These are phyloP conservation scores for Gymnogyps californianus DNA, from an alignment of 2,113 vertebrate species.

Conservation along the genomic window DNA sequence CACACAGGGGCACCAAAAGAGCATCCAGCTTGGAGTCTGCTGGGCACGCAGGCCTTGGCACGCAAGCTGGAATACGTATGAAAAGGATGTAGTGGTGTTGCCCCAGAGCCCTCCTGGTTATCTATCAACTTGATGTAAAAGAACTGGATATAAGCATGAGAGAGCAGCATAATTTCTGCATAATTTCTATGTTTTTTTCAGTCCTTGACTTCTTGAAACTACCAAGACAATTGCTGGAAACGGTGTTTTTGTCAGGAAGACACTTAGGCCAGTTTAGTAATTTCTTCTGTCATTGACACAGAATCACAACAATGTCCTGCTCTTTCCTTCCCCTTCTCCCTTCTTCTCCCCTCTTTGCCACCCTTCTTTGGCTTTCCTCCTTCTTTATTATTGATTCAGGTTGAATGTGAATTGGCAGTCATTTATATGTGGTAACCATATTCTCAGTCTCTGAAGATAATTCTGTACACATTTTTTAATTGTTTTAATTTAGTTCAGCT, in stretches of 20 bases:
- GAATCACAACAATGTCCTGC: not conserved
- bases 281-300: not conserved
- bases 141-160: not conserved
- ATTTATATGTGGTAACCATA: not conserved
- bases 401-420: not conserved
- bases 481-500: conserved; percentile 17
- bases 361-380: not conserved
- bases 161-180: not conserved
- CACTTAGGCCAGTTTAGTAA: not conserved
- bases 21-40: not conserved
- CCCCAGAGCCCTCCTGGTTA: not conserved
- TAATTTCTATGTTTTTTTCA: not conserved
- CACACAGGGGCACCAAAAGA: not conserved
- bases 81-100: not conserved
- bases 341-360: not conserved
- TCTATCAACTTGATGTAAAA: not conserved
- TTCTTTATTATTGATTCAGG: not conserved
- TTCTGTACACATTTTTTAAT: not conserved
- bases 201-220: not conserved
- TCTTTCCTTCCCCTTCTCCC: not conserved
- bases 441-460: not conserved
- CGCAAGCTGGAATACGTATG: fast-evolving
- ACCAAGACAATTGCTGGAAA: not conserved
- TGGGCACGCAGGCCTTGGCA: not conserved
- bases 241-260: not conserved